These are phyloP conservation scores for Vireo altiloquus DNA, from an alignment of 2,113 vertebrate species.

Conservation along the genomic window DNA sequence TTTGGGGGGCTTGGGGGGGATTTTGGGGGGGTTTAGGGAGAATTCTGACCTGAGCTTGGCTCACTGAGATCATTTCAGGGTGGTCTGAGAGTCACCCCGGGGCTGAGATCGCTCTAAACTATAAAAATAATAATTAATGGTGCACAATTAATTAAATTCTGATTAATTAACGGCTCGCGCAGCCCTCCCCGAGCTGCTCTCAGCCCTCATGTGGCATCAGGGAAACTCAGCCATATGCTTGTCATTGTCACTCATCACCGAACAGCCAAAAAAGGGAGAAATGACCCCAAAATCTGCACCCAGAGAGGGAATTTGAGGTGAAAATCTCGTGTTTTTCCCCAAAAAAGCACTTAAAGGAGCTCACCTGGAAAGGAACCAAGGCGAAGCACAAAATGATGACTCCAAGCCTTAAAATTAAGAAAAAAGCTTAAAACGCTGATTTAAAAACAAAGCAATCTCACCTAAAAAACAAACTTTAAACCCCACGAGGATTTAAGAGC, in stretches of 20 bases:
- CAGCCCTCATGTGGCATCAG: not conserved
- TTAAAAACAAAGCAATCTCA: rapidly evolving
- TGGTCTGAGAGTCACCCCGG: rapidly evolving
- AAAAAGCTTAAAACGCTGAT: rapidly evolving
- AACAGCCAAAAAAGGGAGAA: not conserved
- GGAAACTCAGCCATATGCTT: not conserved
- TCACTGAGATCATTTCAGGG: rapidly evolving
- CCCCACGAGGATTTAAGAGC: too few relatives aligned
- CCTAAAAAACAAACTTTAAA: rapidly evolving
- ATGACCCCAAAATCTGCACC: not conserved
- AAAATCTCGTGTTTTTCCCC: not conserved
- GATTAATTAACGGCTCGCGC: rapidly evolving
- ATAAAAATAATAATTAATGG: rapidly evolving
- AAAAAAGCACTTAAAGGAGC: rapidly evolving
- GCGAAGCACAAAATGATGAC: rapidly evolving
- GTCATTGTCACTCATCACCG: not conserved
- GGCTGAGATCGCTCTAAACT: rapidly evolving
- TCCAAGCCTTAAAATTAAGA: rapidly evolving
- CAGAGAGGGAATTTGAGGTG: rapidly evolving
- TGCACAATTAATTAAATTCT: rapidly evolving
- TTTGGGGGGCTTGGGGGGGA: rapidly evolving
- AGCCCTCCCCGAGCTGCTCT: not conserved
- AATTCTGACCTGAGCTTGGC: rapidly evolving
- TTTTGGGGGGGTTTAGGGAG: rapidly evolving
- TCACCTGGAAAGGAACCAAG: rapidly evolving